These are phyloP conservation scores for Xanthia icteritia DNA, from an alignment of 2,888 invertebrate species.

Conservation along the genomic window DNA sequence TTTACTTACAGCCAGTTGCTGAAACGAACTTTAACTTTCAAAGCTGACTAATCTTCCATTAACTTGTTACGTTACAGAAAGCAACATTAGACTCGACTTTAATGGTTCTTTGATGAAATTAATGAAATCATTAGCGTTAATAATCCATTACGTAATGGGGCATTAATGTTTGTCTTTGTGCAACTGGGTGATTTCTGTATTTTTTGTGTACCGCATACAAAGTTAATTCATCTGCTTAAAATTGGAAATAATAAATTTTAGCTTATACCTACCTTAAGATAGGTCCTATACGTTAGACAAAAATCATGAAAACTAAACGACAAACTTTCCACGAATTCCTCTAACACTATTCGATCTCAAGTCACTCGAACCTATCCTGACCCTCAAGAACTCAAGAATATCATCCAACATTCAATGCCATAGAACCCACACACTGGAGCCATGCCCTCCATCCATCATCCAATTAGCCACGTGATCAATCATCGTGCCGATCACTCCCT, in stretches of 20 bases:
- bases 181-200: neutral
- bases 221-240: neutral
- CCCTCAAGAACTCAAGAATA: slow-evolving; percentile 9
- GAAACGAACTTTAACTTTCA: no score
- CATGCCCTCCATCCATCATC: slow-evolving; percentile 92
- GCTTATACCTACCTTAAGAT: neutral
- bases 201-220: no score
- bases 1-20: neutral
- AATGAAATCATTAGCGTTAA: no score
- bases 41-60: no score
- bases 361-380: neutral
- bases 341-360: neutral
- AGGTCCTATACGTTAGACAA: neutral
- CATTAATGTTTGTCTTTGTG: no score
- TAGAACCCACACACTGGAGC: slow-evolving; percentile 48
- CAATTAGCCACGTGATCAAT: slow-evolving; percentile 94
- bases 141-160: no score
- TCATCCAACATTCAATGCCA: slow-evolving; percentile 11
- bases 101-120: no score
- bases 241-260: neutral
- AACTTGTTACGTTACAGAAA: no score
- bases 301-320: neutral
- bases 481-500: slow-evolving; percentile 91
- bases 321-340: neutral
- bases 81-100: no score